These are phyloP conservation scores for Eilema griseolum DNA, from an alignment of 2,888 invertebrate species.

Conservation along the genomic window DNA sequence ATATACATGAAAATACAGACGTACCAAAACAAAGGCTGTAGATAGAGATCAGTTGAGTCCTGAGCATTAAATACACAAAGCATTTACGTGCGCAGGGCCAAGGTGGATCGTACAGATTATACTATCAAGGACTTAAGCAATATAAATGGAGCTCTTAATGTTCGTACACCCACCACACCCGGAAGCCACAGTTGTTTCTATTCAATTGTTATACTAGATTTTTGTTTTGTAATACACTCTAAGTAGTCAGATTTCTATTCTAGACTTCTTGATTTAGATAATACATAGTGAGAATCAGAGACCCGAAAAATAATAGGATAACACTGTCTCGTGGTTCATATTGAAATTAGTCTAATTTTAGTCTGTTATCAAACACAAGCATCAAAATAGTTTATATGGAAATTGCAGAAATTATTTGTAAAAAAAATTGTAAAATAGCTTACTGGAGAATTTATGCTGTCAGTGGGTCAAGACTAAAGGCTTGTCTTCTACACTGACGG, in stretches of 20 bases:
- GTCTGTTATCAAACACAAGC: too few species aligned
- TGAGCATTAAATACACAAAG: slow-evolving; percentile 71
- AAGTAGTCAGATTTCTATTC: not conserved
- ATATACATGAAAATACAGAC: slow-evolving; percentile 50
- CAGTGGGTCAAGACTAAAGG: too few species aligned
- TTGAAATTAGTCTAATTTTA: too few species aligned
- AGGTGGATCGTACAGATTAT: slow-evolving; percentile 75
- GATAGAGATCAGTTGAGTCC: slow-evolving; percentile 67
- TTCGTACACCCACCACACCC: slow-evolving; percentile 61
- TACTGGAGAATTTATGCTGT: too few species aligned
- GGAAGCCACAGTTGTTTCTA: slow-evolving; percentile 53
- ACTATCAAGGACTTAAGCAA: slow-evolving; percentile 68
- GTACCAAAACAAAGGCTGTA: slow-evolving; percentile 62
- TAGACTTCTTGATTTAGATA: not conserved
- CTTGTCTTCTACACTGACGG: too few species aligned
- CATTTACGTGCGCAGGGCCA: slow-evolving; percentile 72
- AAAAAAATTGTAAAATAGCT: too few species aligned
- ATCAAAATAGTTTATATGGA: too few species aligned
- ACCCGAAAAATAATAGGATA: not conserved
- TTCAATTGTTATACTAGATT: slow-evolving; percentile 4
- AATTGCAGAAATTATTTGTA: too few species aligned
- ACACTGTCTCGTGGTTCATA: too few species aligned
- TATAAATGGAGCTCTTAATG: slow-evolving; percentile 76
- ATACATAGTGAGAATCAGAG: not conserved
- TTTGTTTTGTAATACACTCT: not conserved